Evolutionary conservation across 2,113 vertebrate species (phyloP).

Genomic region (Channa maculata): DNA sequence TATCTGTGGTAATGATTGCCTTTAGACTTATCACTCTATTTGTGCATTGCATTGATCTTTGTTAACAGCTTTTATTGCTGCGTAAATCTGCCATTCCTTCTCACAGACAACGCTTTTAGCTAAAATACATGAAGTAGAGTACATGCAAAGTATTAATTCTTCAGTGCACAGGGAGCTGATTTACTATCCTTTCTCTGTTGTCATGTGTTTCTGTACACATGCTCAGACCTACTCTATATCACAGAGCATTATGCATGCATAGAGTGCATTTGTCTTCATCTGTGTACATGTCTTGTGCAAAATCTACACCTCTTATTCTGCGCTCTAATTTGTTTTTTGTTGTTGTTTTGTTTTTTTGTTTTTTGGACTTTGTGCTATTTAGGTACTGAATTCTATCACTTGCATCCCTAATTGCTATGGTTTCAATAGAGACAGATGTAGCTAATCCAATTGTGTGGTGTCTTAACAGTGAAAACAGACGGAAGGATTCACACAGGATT

Average conservation of each 20-base stretch:
- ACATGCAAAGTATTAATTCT: too few species aligned
- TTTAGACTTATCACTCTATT: conserved; percentile 36
- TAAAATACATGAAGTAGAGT: background rate
- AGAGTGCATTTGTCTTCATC: conserved; percentile 32
- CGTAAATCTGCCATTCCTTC: conserved; percentile 30
- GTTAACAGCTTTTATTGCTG: conserved; percentile 31
- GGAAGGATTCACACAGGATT: conserved; percentile 70
- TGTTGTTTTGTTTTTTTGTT: background rate
- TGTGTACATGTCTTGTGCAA: conserved; percentile 32
- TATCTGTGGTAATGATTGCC: conserved; percentile 53
- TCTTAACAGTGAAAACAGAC: conserved; percentile 75
- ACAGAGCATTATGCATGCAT: conserved; percentile 42
- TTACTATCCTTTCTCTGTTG: conserved; percentile 43
- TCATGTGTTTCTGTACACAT: conserved; percentile 40
- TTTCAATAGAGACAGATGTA: conserved; percentile 83
- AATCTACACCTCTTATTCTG: conserved; percentile 31
- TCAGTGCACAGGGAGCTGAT: conserved; percentile 21
- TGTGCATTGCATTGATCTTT: conserved; percentile 33
- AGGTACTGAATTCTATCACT: conserved; percentile 65
- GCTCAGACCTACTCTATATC: conserved; percentile 39
- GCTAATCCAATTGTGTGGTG: conserved; percentile 83
- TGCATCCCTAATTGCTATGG: conserved; percentile 79
- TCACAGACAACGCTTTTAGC: conserved; percentile 20
- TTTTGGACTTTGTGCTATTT: conserved; percentile 61
- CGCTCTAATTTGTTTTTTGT: conserved; percentile 51